Base-by-base conservation (phyloP, 1,140 invertebrate species). In the Reticulitermes speratus region DNA sequence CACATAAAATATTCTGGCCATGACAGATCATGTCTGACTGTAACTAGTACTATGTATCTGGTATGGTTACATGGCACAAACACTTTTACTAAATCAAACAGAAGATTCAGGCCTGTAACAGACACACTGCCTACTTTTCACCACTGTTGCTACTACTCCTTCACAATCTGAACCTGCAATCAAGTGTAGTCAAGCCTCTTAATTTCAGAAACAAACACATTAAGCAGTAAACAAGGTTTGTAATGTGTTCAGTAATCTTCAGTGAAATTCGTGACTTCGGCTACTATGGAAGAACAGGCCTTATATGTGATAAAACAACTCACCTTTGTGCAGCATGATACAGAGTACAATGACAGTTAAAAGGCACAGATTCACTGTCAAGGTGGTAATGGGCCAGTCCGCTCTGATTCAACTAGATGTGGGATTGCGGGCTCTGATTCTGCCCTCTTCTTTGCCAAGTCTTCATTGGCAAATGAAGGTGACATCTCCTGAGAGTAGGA, bases 371-470 rank as follows among this genome's bases (percentile, higher is more conserved):
- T 30, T 75, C 65, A 75, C n/a, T n/a, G 32, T 85, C 59, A 85
- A 59, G 84, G 84, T 30, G 84, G 52, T 59, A 30, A 59, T n/a
- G 14, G 38, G 38, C 45, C 30, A 75, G 38, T 75, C 44, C n/a
- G 52, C 30, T 85, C 84, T 38, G 86, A n/a, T 59, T 86, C 82
- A 16, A 75, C 59, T 48, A 84, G 48, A 83, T 30, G n/a, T 65
- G 86, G 86, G 23, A 86, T 85, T 48, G 86, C 83, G 23, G 86
- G 86, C 52, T 86, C 86, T 19, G 86, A 86, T 48, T 86, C 86
- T 21, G 86, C 86, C 69, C 86, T 82, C 52, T 86, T 86, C 82
- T 38, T 84, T 30, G 38, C 81, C 55, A 55, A 59, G 16, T 86
- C 86, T 52, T 86, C 86, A 84, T 32, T 52, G n/a, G 85, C 81